phyloP scores from a whole-genome alignment of 2,113 vertebrate species.

The Zosterops hypoxanthus region DNA sequence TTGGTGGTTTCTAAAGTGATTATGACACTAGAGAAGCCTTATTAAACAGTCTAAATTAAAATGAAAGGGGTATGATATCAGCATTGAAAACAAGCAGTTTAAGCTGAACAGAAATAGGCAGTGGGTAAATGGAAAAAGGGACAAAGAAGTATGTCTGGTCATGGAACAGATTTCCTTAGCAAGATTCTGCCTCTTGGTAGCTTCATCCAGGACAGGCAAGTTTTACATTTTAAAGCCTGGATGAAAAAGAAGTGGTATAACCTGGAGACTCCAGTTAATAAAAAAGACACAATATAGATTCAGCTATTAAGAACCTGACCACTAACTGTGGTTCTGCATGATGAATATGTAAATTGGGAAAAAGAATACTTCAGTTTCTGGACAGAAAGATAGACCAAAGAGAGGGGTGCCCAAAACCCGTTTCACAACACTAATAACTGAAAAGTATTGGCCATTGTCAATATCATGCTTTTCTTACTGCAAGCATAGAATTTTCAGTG shows the following conservation, averaged over 20 bases:
- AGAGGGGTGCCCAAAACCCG: background rate
- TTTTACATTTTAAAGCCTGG: background rate
- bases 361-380: background rate
- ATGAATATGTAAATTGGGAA: background rate
- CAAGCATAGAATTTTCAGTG: fast-evolving
- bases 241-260: background rate
- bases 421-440: background rate
- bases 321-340: fast-evolving
- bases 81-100: background rate
- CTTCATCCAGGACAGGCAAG: fast-evolving
- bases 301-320: background rate
- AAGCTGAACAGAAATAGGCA: background rate
- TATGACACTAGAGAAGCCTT: background rate
- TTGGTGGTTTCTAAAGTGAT: background rate
- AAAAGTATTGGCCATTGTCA: background rate
- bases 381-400: background rate
- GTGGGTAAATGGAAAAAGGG: background rate
- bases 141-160: background rate
- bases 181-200: background rate
- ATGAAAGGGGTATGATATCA: background rate
- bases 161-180: background rate
- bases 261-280: background rate
- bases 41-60: background rate
- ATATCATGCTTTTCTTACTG: background rate
- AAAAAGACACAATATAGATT: background rate